Conservation (phyloP, 92 coral and sea anemone genomes). For the Siderastrea radians region DNA sequence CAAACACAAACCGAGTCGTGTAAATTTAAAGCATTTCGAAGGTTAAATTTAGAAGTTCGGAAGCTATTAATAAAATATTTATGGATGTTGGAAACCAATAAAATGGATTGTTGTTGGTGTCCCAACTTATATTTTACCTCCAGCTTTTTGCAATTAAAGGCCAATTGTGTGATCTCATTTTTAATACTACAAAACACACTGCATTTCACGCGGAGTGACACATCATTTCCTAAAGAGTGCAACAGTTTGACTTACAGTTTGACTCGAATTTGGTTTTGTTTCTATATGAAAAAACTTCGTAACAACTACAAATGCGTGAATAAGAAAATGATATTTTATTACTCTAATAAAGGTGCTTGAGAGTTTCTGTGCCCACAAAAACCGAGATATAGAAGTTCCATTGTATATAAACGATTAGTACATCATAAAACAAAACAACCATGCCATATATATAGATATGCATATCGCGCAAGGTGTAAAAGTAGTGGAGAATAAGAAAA, state of each 20-base stretch:
- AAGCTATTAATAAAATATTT: conserved; percentile 17
- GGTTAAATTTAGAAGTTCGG: not conserved
- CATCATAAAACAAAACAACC: too few relatives aligned
- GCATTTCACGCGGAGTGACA: not conserved
- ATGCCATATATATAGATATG: too few relatives aligned
- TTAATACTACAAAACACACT: not conserved
- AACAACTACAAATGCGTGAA: not conserved
- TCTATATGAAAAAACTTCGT: not conserved
- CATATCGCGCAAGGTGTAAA: too few relatives aligned
- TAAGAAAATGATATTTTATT: not conserved
- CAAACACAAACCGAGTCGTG: not conserved
- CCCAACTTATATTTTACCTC: not conserved
- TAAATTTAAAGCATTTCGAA: conserved; percentile 6
- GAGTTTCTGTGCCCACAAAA: conserved; percentile 19
- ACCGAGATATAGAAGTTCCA: not conserved
- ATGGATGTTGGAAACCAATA: not conserved
- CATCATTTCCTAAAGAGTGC: not conserved
- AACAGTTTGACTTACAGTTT: not conserved
- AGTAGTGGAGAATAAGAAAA: too few relatives aligned
- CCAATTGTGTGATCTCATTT: not conserved
- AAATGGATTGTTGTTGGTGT: conserved; percentile 1
- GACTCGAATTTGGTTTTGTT: not conserved
- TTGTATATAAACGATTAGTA: too few relatives aligned
- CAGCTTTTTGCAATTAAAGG: not conserved
- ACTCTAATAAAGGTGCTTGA: conserved; percentile 16